Evolutionary conservation across 1,140 invertebrate genomes (phyloP), one percentile per base, ranked within the genome.

Genomic region (Trigoniulus corallinus): DNA sequence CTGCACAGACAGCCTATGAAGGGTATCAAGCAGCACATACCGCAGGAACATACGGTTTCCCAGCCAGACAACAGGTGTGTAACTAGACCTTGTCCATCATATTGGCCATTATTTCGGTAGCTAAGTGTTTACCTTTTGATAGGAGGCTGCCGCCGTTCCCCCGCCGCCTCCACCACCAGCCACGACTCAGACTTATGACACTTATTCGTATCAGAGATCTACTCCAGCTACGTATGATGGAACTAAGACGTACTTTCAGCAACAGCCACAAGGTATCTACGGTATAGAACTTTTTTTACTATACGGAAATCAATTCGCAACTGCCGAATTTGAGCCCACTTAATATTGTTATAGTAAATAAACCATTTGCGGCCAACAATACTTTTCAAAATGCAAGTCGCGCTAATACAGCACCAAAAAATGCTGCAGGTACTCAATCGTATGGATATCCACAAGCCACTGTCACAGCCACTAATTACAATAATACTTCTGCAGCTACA

Each of bases 161-260:
- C 24, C 23, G 20, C 39, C 41, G 43, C 44, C 37, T 48, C 24
- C 42, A 29, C 26, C 26, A 37, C 41, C 22, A 21, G 21, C 24
- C 2, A 7, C 41, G 26, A 27, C 2, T 13, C 53, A 4, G 22
- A 50, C 53, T 2, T 48, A 34, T 27, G 46, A 39, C 12, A 23
- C 13, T 23, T 49, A 39, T 21, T 10, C 29, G n/a, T 53, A 49
- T 50, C 21, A 21, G n/a, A 47, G 39, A 3, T 1, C 39, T 20
- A 13, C 26, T 15, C 48, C 4, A 18, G 58, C 63, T 48, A 63
- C 61, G 3, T 67, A 67, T 60, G 65, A 67, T 50, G 60, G 63
- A 42, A 54, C 58, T 2, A 65, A 67, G 48, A 57, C 64, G 1
- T 67, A 65, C 50, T 67, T 64, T 47, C 64, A 65, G 47, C 48